Conservation (phyloP, 2,797 vertebrate genomes). For the Sphaeramia orbicularis region DNA sequence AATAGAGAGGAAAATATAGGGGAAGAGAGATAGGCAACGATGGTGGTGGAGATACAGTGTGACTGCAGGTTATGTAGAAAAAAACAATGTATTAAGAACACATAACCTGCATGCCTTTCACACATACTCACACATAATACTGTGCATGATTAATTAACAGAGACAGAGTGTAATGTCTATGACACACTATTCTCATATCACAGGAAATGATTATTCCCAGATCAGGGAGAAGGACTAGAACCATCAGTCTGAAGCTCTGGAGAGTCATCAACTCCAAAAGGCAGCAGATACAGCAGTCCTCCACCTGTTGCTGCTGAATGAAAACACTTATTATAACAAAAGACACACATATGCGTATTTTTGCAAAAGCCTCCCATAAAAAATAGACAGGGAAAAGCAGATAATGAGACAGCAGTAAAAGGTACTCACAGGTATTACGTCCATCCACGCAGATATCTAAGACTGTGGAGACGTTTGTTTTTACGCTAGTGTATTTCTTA, state of each 20-base stretch:
- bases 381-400: too few relatives aligned
- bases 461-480: too few relatives aligned
- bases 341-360: constrained; percentile 11
- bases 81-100: constrained; percentile 24
- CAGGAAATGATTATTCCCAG: constrained; percentile 70
- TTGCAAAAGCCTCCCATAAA: background rate
- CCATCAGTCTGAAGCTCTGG: constrained; percentile 63
- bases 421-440: too few relatives aligned
- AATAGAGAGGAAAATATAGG: constrained; percentile 41
- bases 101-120: constrained; percentile 21
- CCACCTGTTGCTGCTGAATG: constrained; percentile 69
- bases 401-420: too few relatives aligned
- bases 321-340: constrained; percentile 29
- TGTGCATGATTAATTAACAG: constrained; percentile 60
- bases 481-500: too few relatives aligned
- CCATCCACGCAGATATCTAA: too few relatives aligned
- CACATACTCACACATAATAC: constrained; percentile 7
- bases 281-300: constrained; percentile 61
- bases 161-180: constrained; percentile 59
- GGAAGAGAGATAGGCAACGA: constrained; percentile 1
- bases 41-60: constrained; percentile 17
- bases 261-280: constrained; percentile 60
- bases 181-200: constrained; percentile 67
- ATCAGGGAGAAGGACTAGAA: constrained; percentile 57
- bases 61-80: constrained; percentile 37